These are phyloP conservation scores for Tarsius wallacei DNA, from an alignment of 2,797 vertebrate genomes.

Conservation along the genomic window DNA sequence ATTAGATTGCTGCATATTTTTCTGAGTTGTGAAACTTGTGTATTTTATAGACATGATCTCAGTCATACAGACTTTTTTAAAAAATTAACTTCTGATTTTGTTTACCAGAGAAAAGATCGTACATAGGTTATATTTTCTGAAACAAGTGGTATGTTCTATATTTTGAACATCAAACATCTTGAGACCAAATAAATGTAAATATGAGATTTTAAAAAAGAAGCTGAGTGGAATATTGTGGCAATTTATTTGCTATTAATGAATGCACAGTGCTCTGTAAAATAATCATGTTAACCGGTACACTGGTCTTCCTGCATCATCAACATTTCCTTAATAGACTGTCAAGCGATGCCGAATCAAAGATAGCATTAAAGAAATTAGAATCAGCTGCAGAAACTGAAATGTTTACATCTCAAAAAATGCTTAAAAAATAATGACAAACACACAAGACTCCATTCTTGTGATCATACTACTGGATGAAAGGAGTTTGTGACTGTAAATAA, in stretches of 20 bases:
- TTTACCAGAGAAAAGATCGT: not conserved
- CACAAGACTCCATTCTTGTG: slow-evolving; percentile 31
- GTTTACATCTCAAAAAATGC: slow-evolving; percentile 65
- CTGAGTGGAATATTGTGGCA: slow-evolving; percentile 54
- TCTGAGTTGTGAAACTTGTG: not conserved
- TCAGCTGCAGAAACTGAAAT: slow-evolving; percentile 76
- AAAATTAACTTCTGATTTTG: slow-evolving; percentile 45
- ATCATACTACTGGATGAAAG: slow-evolving; percentile 58
- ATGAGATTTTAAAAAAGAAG: slow-evolving; percentile 50
- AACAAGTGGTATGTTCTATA: not conserved
- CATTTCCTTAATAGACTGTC: slow-evolving; percentile 88
- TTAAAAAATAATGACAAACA: slow-evolving; percentile 68
- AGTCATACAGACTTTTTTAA: not conserved
- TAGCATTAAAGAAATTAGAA: slow-evolving; percentile 81
- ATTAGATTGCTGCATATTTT: not conserved
- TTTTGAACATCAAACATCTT: slow-evolving; percentile 12
- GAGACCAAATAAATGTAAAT: slow-evolving; percentile 16
- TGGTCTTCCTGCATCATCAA: slow-evolving; percentile 88
- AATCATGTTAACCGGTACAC: slow-evolving; percentile 88
- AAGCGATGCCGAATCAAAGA: slow-evolving; percentile 81
- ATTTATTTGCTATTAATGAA: slow-evolving; percentile 88
- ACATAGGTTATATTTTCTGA: slow-evolving; percentile 10
- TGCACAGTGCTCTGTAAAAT: slow-evolving; percentile 86
- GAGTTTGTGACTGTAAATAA: slow-evolving; percentile 57
- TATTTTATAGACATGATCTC: not conserved